Conservation (phyloP, 2,888 invertebrate genomes). For the Cosmopolites sordidus region DNA sequence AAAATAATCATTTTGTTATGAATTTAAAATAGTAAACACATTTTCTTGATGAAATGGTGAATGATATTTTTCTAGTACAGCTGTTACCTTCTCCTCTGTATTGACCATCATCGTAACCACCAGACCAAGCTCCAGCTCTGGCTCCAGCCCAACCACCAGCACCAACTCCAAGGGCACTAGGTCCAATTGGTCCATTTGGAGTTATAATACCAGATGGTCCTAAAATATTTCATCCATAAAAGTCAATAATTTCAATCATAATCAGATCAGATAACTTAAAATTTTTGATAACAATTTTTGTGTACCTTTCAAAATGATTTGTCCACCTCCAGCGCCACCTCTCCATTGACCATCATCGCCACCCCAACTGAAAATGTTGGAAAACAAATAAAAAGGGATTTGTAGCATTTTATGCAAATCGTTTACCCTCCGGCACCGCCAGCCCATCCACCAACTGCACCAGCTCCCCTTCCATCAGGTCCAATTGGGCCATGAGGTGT, state of each 20-base stretch:
- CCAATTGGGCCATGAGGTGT: slow-evolving; percentile 27
- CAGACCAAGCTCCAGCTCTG: slow-evolving; percentile 11
- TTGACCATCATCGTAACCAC: slow-evolving; percentile 22
- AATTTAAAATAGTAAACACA: too few species aligned
- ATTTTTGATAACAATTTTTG: too few species aligned
- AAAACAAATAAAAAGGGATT: background rate
- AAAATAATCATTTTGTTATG: too few species aligned
- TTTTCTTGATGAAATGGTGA: too few species aligned
- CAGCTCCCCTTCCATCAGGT: slow-evolving; percentile 25
- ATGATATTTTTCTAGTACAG: too few species aligned
- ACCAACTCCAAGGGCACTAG: slow-evolving; percentile 11
- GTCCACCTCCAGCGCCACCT: slow-evolving; percentile 8
- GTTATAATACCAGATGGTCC: slow-evolving; percentile 27
- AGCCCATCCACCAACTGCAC: slow-evolving; percentile 16
- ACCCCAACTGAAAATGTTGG: slow-evolving; percentile 6
- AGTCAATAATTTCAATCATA: too few species aligned
- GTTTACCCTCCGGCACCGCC: slow-evolving; percentile 14
- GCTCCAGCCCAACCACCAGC: slow-evolving; percentile 8
- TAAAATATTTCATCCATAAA: background rate
- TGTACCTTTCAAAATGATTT: slow-evolving; percentile 25
- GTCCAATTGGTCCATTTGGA: slow-evolving; percentile 26
- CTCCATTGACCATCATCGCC: slow-evolving; percentile 22
- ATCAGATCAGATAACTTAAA: too few species aligned
- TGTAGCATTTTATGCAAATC: too few species aligned
- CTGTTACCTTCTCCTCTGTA: slow-evolving; percentile 20